Percentiles rank a stretch among this genome's conserved stretches.
Conservation (phyloP, 92 coral and sea anemone species). For the Epizoanthus scotinus region DNA sequence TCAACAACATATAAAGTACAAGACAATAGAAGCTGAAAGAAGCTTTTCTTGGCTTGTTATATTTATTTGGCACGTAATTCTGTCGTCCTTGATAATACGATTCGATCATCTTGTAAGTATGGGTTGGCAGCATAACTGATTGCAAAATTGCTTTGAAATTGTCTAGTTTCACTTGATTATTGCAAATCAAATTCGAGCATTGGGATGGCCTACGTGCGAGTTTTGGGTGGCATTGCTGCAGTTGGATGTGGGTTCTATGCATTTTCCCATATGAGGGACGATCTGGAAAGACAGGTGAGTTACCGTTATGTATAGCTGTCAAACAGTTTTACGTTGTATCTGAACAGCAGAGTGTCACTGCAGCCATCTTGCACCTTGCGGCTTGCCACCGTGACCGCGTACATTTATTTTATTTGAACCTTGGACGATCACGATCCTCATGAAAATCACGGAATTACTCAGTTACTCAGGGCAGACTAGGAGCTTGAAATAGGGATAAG, state of each 20-base stretch:
- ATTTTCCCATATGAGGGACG: conserved; percentile 37
- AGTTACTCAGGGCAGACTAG: too few relatives aligned
- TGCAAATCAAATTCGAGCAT: background rate
- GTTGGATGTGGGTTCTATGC: conserved; percentile 80
- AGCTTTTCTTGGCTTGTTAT: too few relatives aligned
- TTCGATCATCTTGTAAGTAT: background rate
- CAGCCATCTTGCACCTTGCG: too few relatives aligned
- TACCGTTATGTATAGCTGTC: background rate
- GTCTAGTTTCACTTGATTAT: background rate
- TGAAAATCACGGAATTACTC: too few relatives aligned
- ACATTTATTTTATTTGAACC: too few relatives aligned
- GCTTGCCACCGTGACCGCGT: too few relatives aligned
- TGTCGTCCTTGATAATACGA: background rate
- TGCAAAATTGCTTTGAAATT: background rate
- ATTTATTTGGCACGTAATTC: background rate
- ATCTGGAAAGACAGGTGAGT: conserved; percentile 47
- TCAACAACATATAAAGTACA: background rate
- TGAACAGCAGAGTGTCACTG: too few relatives aligned
- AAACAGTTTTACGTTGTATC: too few relatives aligned
- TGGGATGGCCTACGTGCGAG: conserved; percentile 64
- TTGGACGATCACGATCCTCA: too few relatives aligned
- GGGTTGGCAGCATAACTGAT: background rate
- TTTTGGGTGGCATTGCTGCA: conserved; percentile 71
- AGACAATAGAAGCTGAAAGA: background rate
- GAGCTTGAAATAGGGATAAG: too few relatives aligned